phyloP scores from a whole-genome alignment of 53 echinoderm and acorn worm species.

The Stichopus horrens region DNA sequence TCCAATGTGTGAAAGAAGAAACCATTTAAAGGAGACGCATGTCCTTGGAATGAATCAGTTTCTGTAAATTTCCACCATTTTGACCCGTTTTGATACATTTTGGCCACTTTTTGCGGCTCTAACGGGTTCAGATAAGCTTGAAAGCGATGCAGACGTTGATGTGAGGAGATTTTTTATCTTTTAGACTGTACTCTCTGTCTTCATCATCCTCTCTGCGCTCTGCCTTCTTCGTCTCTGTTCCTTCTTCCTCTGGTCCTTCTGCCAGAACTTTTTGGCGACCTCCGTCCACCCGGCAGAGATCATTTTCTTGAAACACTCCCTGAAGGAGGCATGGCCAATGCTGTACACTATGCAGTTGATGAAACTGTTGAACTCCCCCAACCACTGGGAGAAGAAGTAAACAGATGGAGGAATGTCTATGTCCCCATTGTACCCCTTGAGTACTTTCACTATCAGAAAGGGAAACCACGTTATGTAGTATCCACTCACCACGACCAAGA shows the following conservation, averaged over 20 bases:
- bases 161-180: not conserved
- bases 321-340: constrained; percentile 81
- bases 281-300: constrained; percentile 26
- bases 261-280: constrained; percentile 41
- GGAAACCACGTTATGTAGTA: constrained; percentile 94
- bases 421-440: constrained; percentile 52
- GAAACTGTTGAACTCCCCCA: constrained; percentile 90
- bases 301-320: constrained; percentile 55
- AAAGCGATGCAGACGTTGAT: too few relatives aligned
- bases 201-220: not conserved
- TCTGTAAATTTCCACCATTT: too few relatives aligned
- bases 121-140: too few relatives aligned
- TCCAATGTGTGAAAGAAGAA: too few relatives aligned
- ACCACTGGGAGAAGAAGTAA: constrained; percentile 80
- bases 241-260: constrained; percentile 33
- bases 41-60: too few relatives aligned
- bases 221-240: constrained; percentile 13
- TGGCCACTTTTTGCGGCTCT: too few relatives aligned
- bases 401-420: constrained; percentile 59
- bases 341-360: constrained; percentile 93
- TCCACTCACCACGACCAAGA: constrained; percentile 85
- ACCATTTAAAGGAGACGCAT: too few relatives aligned
- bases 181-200: constrained; percentile 5
- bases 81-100: too few relatives aligned
- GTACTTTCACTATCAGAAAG: constrained; percentile 66